Base-by-base conservation (phyloP, 1,140 invertebrate species). In the Bombus waltoni region DNA sequence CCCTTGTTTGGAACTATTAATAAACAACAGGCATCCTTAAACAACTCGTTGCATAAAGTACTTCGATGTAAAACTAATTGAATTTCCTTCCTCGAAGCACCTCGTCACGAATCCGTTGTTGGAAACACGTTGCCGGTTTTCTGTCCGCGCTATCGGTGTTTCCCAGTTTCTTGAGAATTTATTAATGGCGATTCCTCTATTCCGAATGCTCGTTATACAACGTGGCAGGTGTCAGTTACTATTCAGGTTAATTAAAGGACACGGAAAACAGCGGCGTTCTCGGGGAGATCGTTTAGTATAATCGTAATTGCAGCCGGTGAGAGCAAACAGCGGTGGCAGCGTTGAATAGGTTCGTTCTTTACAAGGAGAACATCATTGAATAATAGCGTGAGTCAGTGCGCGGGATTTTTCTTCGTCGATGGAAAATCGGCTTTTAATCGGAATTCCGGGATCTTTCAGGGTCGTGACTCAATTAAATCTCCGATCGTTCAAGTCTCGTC, bases 1-100 rank as follows among this genome's bases (percentile, higher is more conserved):
- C 8, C 85, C 84, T 84, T 89, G 59, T 89, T 90, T 73, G 73
- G 42, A 5, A 13, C 81, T 42, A 83, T 89, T 89, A 89, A 87
- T 86, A 74, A 89, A 87, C 81, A 74, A 80, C 18, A 68, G 18
- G 22, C 28, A 40, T 42, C 11, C 44, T 38, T 35, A 10, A 22
- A 38, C 18, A 10, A 62, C 13, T n/a, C n/a, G 28, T n/a, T 28
- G 28, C 57, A 28, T 28, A 11, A 62, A 62, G 10, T 62, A 11
- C 10, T n/a, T 62, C 59, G 22, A 13, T n/a, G 11, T 62, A 62
- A n/a, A 62, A 62, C 25, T 62, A 62, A 62, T 62, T 62, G 59
- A 62, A 62, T 62, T 62, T 62, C 59, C 59, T 62, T 62, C 2
- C 59, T n/a, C 28, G 28, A 62, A 28, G 4, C 11, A 53, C 47